Conservation (phyloP, 2,888 invertebrate species). For the Brachynemurus nebulosus region DNA sequence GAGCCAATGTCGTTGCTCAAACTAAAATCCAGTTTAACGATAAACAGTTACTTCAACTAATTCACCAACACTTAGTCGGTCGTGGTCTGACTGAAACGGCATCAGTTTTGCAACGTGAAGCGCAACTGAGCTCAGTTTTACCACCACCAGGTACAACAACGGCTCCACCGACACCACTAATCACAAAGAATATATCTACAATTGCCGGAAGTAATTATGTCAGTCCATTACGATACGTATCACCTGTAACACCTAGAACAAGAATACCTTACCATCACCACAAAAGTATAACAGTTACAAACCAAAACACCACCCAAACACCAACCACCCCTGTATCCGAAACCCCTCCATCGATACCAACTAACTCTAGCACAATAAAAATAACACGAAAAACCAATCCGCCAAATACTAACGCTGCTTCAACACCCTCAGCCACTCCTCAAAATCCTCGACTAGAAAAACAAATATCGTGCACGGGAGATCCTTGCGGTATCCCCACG, state of each 20-base stretch:
- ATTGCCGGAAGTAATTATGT: constrained; percentile 25
- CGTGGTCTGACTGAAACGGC: constrained; percentile 67
- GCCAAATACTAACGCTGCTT: constrained; percentile 18
- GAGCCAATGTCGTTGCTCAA: constrained; percentile 90
- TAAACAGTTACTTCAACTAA: constrained; percentile 80
- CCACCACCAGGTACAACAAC: constrained; percentile 28
- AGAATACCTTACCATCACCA: constrained; percentile 8
- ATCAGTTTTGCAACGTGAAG: constrained; percentile 59
- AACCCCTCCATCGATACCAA: not conserved
- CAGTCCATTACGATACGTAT: constrained; percentile 33
- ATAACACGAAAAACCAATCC: constrained; percentile 15
- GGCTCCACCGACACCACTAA: constrained; percentile 24
- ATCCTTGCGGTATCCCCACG: constrained; percentile 19
- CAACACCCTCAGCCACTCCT: constrained; percentile 13
- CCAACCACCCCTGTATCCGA: constrained; percentile 1
- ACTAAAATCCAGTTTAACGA: constrained; percentile 92
- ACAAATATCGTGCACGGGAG: constrained; percentile 30
- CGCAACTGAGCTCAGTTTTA: constrained; percentile 44
- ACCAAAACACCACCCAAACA: not conserved
- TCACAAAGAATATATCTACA: not conserved
- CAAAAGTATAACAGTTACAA: constrained; percentile 7
- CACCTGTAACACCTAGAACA: constrained; percentile 35
- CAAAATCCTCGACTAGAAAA: constrained; percentile 33
- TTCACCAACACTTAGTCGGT: constrained; percentile 70
- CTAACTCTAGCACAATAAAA: constrained; percentile 6